These are phyloP conservation scores for Pangasius larnaudii DNA, from an alignment of 2,797 vertebrate species.

Conservation along the genomic window DNA sequence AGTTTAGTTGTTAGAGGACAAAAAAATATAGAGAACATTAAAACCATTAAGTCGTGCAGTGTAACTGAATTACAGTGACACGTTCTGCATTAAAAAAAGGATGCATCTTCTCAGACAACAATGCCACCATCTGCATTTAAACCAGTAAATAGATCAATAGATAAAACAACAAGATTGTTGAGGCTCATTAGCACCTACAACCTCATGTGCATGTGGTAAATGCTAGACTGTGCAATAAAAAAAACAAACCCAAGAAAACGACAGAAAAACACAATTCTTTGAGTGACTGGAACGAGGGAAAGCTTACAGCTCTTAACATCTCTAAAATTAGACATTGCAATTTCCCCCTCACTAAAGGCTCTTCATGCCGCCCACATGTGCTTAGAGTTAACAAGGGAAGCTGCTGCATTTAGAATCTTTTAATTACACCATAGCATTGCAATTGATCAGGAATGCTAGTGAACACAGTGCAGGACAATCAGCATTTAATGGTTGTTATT, in stretches of 20 bases:
- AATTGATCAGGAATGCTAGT: constrained; percentile 70
- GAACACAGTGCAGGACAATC: constrained; percentile 58
- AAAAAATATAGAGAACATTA: not conserved
- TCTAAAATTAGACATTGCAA: constrained; percentile 80
- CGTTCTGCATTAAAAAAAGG: not conserved
- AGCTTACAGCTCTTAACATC: constrained; percentile 64
- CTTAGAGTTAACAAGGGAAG: constrained; percentile 74
- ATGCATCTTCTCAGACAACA: not conserved
- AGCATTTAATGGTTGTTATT: constrained; percentile 56
- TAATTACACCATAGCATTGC: constrained; percentile 73
- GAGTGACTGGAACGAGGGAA: constrained; percentile 64
- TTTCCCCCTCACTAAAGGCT: constrained; percentile 76
- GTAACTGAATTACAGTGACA: not conserved
- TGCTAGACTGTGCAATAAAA: not conserved
- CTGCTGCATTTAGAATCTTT: constrained; percentile 74
- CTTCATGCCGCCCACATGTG: constrained; percentile 73
- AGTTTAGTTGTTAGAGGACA: not conserved
- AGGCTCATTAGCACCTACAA: not conserved
- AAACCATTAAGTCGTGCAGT: not conserved
- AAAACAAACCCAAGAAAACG: not conserved
- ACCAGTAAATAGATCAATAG: not conserved
- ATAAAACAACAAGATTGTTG: not conserved
- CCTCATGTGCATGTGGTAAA: not conserved
- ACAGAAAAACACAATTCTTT: constrained; percentile 49
- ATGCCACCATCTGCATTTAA: not conserved